Base-by-base conservation (phyloP, 2,888 invertebrate genomes). In the Halictus ligatus region DNA sequence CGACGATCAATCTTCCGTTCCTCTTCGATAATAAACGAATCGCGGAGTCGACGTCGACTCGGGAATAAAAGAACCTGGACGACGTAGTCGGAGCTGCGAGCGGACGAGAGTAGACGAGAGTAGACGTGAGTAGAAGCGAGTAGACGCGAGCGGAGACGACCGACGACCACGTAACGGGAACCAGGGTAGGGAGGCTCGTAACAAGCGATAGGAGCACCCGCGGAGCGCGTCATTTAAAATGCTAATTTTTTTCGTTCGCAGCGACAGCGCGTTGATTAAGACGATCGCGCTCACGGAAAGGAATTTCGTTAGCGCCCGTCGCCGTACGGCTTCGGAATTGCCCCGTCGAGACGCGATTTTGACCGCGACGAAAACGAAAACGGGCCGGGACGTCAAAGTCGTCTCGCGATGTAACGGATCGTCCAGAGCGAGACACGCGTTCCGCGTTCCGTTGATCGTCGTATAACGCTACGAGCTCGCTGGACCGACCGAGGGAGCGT, bases 191-290 rank as follows among this genome's bases (percentile, higher is more conserved):
- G 60, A 64, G 73, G 73, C 46, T 64, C 58, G 74, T 71, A 80
- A 69, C 67, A 35, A 69, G 78, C 50, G 73, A 81, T 50, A 50
- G 60, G 88, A 83, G 91, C 92, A 92, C 93, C 93, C 93, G 93
- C 86, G 86, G 94, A 85, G 91, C 90, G 93, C 89, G 90, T 92
- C 88, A 92, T 93, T 94, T 92, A 92, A 93, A 94, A 94, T 94
- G 92, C 92, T 94, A 93, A 93, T 94, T 90, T 85, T 90, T 89
- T 87, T 89, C 91, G 91, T 89, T 84, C 89, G 80, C 89, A 86
- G 89, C 91, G 90, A 92, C 92, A 92, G 90, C 89, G 91, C 90
- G 90, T 92, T 94, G 93, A 94, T 94, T 94, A 92, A 94, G 93
- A 93, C 90, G 90, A 86, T 88, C 90, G 79, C 80, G 78, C 64